These are phyloP conservation scores for Cichlasoma orientale DNA, from an alignment of 2,797 vertebrate species.

Conservation along the genomic window DNA sequence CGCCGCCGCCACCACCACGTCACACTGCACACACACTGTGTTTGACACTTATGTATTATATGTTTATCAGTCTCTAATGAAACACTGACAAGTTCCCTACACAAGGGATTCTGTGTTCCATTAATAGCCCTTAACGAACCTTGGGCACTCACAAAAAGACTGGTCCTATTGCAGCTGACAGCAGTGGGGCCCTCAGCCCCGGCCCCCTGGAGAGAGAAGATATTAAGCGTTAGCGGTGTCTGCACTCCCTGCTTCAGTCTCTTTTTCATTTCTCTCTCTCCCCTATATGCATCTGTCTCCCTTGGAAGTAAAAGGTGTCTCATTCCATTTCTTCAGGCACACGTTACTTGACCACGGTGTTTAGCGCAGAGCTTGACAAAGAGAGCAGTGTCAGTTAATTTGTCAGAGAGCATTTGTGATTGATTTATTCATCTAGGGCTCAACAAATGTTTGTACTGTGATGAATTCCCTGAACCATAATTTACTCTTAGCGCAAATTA, in stretches of 20 bases:
- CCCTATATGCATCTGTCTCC: constrained; percentile 57
- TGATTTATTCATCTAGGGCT: constrained; percentile 73
- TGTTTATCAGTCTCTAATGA: constrained; percentile 84
- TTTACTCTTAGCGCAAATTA: constrained; percentile 67
- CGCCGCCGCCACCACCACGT: constrained; percentile 18
- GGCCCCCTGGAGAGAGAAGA: constrained; percentile 77
- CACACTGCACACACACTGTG: constrained; percentile 60
- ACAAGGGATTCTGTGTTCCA: constrained; percentile 78
- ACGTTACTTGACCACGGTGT: constrained; percentile 65
- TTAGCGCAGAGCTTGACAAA: constrained; percentile 57
- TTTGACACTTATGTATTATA: constrained; percentile 79
- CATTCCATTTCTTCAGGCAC: constrained; percentile 68
- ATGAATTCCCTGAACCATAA: constrained; percentile 65
- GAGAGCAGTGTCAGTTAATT: constrained; percentile 67
- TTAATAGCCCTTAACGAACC: constrained; percentile 82
- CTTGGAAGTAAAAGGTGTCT: constrained; percentile 69
- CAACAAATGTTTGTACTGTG: constrained; percentile 72
- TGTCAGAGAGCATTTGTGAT: constrained; percentile 69
- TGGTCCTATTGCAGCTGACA: constrained; percentile 78
- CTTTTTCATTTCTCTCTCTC: constrained; percentile 29
- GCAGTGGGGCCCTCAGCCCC: constrained; percentile 68
- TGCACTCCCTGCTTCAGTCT: constrained; percentile 58
- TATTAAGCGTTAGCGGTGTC: constrained; percentile 79
- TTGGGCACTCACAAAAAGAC: constrained; percentile 74
- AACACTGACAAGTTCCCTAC: constrained; percentile 78